Evolutionary conservation across 2,113 vertebrate genomes (phyloP), one percentile per base, ranked within the genome.

Genomic region (Galemys pyrenaicus): DNA sequence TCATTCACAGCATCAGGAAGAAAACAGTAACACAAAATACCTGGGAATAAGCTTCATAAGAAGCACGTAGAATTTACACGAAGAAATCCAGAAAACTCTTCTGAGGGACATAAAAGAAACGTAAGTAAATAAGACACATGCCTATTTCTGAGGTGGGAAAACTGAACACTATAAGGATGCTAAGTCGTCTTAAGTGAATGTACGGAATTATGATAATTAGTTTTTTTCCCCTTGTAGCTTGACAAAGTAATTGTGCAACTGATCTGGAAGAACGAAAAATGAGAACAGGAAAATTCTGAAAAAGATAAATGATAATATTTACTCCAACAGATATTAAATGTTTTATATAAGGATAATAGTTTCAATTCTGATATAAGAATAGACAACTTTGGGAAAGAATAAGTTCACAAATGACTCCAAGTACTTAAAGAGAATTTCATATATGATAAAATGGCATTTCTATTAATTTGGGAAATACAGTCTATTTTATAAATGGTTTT

Each of bases 371-470:
- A 1, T 41, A 22, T 91, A 86, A 89, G 65, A 91, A 79, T 56
- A 92, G 78, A 64, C 41, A 68, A 30, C 65, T n/a, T 15, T 75
- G 60, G n/a, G 78, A 92, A 9, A 74, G 49, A 90, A 81, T 16
- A 84, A 35, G 77, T 91, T 22, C n/a, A 79, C 87, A 93, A 71
- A 67, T 64, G 19, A 30, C 83, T 86, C 22, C 32, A 89, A 58
- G 19, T 74, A 82, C 85, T 95, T 92, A 91, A n/a, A 94, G 70
- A 87, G 32, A 24, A 92, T 89, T 88, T 96, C 73, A 56, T 81
- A 26, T 51, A 24, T 32, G n/a, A 82, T 77, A 65, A 95, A 94
- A 77, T 93, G 65, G 20, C 30, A 71, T 96, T 97, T 95, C 60
- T 87, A 2, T 37, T 9, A 82, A 70, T 10, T 85, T 87, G 64